Conservation (phyloP, 2,797 vertebrate species). For the Rhincodon typus region DNA sequence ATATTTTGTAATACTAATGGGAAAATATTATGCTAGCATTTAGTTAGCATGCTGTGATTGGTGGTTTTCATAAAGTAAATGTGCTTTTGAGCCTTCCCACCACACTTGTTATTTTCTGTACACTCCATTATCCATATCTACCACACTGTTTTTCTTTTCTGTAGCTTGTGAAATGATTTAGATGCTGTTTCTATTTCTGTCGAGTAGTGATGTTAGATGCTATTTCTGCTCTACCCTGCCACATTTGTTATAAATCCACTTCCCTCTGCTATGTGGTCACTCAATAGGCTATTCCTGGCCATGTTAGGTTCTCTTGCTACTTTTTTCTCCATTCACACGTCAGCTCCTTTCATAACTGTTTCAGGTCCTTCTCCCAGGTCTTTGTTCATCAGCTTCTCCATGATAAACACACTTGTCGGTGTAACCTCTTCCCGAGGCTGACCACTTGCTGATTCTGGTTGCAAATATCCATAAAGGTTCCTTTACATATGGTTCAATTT, state of each 20-base stretch:
- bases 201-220: neutral
- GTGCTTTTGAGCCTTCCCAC: neutral
- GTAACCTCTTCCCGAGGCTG: neutral
- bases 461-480: neutral
- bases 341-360: neutral
- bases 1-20: neutral
- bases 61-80: neutral
- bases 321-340: neutral
- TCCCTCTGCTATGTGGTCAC: neutral
- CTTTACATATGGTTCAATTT: neutral
- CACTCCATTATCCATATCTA: neutral
- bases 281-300: neutral
- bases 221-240: too few species aligned
- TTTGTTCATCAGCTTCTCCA: neutral
- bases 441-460: neutral
- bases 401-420: neutral
- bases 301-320: neutral
- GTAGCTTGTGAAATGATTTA: neutral
- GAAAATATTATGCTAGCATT: neutral
- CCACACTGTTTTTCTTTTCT: neutral
- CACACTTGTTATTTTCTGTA: neutral
- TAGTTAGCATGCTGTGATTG: neutral
- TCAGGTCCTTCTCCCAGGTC: neutral
- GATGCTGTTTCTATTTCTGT: neutral
- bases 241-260: neutral